Evolutionary conservation across 2,797 vertebrate species (phyloP).

Genomic region (Pantherophis alleghaniensis): DNA sequence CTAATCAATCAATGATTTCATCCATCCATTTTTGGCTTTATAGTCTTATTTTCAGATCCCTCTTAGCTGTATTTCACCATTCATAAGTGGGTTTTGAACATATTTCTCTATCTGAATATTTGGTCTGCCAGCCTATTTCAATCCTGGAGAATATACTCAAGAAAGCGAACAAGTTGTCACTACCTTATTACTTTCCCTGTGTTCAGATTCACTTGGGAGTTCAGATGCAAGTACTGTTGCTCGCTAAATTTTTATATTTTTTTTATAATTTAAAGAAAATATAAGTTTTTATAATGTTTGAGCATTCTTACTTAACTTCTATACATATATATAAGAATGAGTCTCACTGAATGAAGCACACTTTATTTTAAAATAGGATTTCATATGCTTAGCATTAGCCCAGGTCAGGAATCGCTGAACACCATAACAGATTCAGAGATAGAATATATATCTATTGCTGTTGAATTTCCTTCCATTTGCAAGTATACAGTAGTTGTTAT

Average conservation of each 20-base stretch:
- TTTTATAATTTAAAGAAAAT: too few relatives aligned
- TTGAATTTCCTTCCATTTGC: neutral
- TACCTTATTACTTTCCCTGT: conserved; percentile 24
- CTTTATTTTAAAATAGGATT: neutral
- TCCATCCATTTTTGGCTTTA: neutral
- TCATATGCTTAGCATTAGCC: neutral
- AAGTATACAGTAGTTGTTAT: neutral
- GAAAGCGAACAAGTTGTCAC: conserved; percentile 32
- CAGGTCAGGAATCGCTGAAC: neutral
- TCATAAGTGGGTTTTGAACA: neutral
- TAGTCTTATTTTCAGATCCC: neutral
- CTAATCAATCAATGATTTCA: neutral
- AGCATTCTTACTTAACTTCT: neutral
- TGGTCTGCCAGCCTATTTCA: conserved; percentile 24
- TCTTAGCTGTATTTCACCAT: neutral
- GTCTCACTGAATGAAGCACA: neutral
- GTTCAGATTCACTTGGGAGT: conserved; percentile 16
- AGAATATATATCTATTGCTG: neutral
- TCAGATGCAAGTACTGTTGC: conserved; percentile 8
- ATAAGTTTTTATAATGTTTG: conserved; percentile 19
- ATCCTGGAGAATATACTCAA: conserved; percentile 26
- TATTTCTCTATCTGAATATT: too few relatives aligned
- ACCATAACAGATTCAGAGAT: neutral
- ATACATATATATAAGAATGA: neutral
- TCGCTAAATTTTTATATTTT: conserved; percentile 5